Base-by-base conservation (phyloP, 2,113 vertebrate species). In the Solea senegalensis region DNA sequence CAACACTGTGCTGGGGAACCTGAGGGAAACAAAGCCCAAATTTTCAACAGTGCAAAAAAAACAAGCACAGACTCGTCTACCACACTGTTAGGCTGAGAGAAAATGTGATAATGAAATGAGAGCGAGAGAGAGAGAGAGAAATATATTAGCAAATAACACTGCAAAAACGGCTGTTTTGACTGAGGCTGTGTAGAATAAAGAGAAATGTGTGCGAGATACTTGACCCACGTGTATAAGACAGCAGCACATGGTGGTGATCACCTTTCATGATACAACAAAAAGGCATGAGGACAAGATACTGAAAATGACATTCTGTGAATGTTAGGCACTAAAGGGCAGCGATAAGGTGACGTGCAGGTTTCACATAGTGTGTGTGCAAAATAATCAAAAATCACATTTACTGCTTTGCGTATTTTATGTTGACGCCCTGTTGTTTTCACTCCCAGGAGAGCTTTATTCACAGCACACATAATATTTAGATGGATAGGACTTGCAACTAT, bases 1-100 rank as follows among this genome's bases (percentile, higher is more conserved):
- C 83, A 74, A 44, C 7, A n/a, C 65, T 82, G 74, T 82, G 82
- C 74, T 55, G 78, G 73, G 70, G 57, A 82, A 82, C 75, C 75
- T 57, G 9, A 14, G 68, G 69, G 68, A 78, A 65, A 78, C 69
- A 70, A 55, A 57, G 69, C 41, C 63, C 40, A 28, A 69, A 70
- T 57, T 81, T 76, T 84, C 86, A 78, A 70, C 58, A 61, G 72
- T 78, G 66, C 69, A 82, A 49, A 75, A 53, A 21, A 21, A 21
- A 75, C 52, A 57, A 61, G 57, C 34, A 34, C 34, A 3, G 34
- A 34, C 34, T 34, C 34, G 34, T 34, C 34, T 34, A 34, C 48
- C 52, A 28, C 57, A 34, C 39, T 62, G 61, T 65, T 55, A 58
- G 51, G 16, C 26, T 15, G 7, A 8, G 40, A 34, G 9, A 16